These are phyloP conservation scores for Flexamia atlantica DNA, from an alignment of 2,888 invertebrate genomes.

Conservation along the genomic window DNA sequence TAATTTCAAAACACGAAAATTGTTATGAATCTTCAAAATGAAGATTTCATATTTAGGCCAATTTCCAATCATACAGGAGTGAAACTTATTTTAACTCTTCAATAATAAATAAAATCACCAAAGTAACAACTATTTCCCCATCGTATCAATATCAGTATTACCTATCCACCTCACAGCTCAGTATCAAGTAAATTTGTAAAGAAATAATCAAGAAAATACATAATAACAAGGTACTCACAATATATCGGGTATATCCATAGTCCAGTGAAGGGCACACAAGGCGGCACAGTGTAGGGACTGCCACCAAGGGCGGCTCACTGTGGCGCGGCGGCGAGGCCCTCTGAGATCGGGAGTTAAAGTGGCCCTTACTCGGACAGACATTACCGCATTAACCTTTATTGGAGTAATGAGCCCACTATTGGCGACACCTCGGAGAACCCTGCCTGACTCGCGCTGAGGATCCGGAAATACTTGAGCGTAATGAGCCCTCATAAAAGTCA, in stretches of 20 bases:
- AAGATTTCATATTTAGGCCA: no score
- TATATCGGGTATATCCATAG: background rate
- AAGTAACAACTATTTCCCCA: no score
- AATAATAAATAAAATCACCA: no score
- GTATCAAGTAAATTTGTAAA: no score
- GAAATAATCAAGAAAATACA: no score
- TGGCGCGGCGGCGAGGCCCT: background rate
- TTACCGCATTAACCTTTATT: conserved; percentile 26
- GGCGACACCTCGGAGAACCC: background rate
- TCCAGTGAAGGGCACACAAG: background rate
- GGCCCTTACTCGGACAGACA: conserved; percentile 48
- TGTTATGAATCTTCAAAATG: no score
- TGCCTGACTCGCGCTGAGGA: background rate
- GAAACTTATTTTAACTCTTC: no score
- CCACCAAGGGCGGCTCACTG: background rate
- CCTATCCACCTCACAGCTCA: no score
- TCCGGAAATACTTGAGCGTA: background rate
- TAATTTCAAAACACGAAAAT: no score
- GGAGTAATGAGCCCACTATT: background rate
- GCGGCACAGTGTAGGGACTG: background rate
- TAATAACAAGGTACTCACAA: conserved; percentile 6
- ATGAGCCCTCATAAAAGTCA: background rate
- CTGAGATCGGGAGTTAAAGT: conserved; percentile 36
- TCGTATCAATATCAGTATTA: no score
- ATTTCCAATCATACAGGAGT: no score